Evolutionary conservation across 2,888 invertebrate genomes (phyloP).

Genomic region (Seira sanloemensis): DNA sequence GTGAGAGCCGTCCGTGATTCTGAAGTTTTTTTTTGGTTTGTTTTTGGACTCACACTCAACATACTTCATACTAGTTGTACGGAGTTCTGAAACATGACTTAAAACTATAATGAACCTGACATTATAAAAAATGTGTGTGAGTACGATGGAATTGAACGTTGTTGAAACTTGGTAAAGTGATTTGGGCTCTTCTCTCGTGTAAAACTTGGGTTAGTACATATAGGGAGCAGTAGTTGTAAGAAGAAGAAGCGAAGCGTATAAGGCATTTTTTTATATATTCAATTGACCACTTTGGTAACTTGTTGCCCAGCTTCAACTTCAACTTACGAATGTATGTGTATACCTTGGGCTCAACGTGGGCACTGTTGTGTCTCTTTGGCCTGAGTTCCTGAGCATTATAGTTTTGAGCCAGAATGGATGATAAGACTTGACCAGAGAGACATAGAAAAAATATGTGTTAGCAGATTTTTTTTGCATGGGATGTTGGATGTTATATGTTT

Average conservation of each 20-base stretch:
- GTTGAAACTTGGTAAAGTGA: too few relatives aligned
- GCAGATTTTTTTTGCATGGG: neutral
- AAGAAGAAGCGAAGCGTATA: neutral
- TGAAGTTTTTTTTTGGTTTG: neutral
- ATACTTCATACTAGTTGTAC: neutral
- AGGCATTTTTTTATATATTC: neutral
- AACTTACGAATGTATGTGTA: neutral
- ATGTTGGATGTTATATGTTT: neutral
- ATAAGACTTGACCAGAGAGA: neutral
- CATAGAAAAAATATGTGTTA: neutral
- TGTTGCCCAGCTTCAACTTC: neutral
- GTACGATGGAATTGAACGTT: neutral
- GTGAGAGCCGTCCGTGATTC: slow-evolving; percentile 7
- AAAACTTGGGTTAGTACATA: too few relatives aligned
- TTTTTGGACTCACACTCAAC: neutral
- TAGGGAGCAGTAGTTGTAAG: neutral
- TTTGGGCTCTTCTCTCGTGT: neutral
- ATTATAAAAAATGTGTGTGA: neutral
- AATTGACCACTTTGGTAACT: slow-evolving; percentile 30
- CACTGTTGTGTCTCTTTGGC: neutral
- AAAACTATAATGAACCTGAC: slow-evolving; percentile 7
- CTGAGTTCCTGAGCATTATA: too few relatives aligned
- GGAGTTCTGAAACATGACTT: slow-evolving; percentile 7
- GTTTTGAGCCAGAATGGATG: too few relatives aligned
- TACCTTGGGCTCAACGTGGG: neutral